A percentile compares a stretch with the other conserved stretches of the same genome.
phyloP scores from a whole-genome alignment of 2,797 vertebrate species.

The Gymnoscopelus microlampas region DNA sequence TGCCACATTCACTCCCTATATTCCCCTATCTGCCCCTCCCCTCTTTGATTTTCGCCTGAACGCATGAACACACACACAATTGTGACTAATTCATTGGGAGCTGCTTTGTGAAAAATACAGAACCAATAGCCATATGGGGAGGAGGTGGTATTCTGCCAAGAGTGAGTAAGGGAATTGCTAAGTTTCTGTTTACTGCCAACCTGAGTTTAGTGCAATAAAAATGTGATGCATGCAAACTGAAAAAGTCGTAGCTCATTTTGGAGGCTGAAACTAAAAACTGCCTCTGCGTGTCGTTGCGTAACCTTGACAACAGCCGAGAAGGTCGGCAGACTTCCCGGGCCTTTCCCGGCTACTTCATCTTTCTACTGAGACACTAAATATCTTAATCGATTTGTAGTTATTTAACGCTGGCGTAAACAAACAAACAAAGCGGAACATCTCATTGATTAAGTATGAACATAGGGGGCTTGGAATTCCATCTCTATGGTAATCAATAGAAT shows the following conservation, averaged over 20 bases:
- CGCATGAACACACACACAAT: not conserved
- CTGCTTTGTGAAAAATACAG: constrained; percentile 53
- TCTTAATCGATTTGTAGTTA: constrained; percentile 51
- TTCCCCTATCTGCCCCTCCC: no score
- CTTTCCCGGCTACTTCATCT: not conserved
- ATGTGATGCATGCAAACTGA: constrained; percentile 1
- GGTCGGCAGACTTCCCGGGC: not conserved
- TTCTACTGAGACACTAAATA: constrained; percentile 31
- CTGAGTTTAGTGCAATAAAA: constrained; percentile 43
- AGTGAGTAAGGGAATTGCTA: constrained; percentile 33
- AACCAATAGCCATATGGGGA: constrained; percentile 39
- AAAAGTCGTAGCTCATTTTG: constrained; percentile 10
- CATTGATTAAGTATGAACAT: constrained; percentile 57
- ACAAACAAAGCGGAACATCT: constrained; percentile 49
- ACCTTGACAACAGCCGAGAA: not conserved
- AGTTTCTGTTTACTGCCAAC: constrained; percentile 41
- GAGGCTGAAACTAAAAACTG: constrained; percentile 12
- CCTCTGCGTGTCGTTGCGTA: not conserved
- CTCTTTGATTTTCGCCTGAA: no score
- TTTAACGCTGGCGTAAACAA: constrained; percentile 41
- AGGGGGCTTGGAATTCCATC: constrained; percentile 40
- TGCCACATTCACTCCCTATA: no score
- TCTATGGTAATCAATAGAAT: constrained; percentile 64
- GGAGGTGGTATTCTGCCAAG: constrained; percentile 25
- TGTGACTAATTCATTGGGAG: constrained; percentile 50